Percentiles rank a stretch among this genome's conserved stretches.
Conservation (phyloP, 2,888 invertebrate genomes). For the Melanophora roralis region DNA sequence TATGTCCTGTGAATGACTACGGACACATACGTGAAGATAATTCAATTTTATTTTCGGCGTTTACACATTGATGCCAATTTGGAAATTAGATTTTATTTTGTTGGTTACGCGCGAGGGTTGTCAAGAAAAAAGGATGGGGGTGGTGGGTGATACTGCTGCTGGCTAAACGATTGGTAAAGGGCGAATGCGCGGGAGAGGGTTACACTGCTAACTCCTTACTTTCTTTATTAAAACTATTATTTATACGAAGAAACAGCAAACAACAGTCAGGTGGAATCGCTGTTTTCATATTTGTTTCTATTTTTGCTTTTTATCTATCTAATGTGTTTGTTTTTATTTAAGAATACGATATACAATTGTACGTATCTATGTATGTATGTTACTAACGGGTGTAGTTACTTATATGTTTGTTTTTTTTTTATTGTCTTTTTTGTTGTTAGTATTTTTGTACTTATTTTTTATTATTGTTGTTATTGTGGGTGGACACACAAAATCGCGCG, state of each 20-base stretch:
- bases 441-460: constrained; percentile 35
- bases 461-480: constrained; percentile 57
- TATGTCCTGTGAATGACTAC: constrained; percentile 69
- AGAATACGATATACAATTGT: constrained; percentile 37
- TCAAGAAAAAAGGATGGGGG: constrained; percentile 57
- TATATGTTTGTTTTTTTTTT: constrained; percentile 21
- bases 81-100: constrained; percentile 74
- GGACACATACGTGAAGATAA: constrained; percentile 73
- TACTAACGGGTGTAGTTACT: constrained; percentile 40
- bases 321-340: constrained; percentile 55
- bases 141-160: constrained; percentile 61
- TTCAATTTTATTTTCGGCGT: constrained; percentile 75
- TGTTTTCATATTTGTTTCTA: constrained; percentile 17
- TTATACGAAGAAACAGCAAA: constrained; percentile 46
- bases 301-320: constrained; percentile 24
- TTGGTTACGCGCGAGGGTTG: constrained; percentile 65
- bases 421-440: constrained; percentile 35
- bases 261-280: constrained; percentile 53
- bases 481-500: constrained; percentile 60
- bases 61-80: constrained; percentile 76
- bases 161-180: constrained; percentile 23
- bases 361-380: too few species aligned
- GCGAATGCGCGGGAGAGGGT: constrained; percentile 62
- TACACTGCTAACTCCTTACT: constrained; percentile 54
- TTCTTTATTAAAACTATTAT: constrained; percentile 56